Evolutionary conservation across 2,888 invertebrate genomes (phyloP).

Genomic region (Liodrosophila aerea): DNA sequence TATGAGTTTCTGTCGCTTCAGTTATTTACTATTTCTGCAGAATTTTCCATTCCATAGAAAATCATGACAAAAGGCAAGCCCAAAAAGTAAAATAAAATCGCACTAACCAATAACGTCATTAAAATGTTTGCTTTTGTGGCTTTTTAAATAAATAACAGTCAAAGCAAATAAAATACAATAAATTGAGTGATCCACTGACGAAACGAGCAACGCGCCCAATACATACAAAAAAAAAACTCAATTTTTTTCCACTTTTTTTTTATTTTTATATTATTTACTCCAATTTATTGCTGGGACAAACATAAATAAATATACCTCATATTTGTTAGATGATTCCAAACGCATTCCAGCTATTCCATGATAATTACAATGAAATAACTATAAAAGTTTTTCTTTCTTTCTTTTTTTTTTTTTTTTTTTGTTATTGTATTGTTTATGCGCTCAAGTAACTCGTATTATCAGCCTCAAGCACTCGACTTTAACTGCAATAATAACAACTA

Average conservation of each 20-base stretch:
- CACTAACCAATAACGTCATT: slow-evolving; percentile 54
- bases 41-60: slow-evolving; percentile 57
- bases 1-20: too few relatives aligned
- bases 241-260: slow-evolving; percentile 21
- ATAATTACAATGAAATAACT: slow-evolving; percentile 47
- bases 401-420: too few relatives aligned
- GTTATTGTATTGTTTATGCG: slow-evolving; percentile 22
- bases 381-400: too few relatives aligned
- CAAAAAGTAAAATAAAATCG: slow-evolving; percentile 33
- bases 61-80: slow-evolving; percentile 48
- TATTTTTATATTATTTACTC: slow-evolving; percentile 25
- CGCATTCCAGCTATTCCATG: slow-evolving; percentile 34
- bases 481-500: slow-evolving; percentile 20
- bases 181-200: slow-evolving; percentile 51
- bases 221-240: slow-evolving; percentile 16
- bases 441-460: slow-evolving; percentile 30
- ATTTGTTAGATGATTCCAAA: slow-evolving; percentile 38
- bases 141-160: slow-evolving; percentile 40
- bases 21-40: slow-evolving; percentile 27
- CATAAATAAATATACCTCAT: slow-evolving; percentile 15
- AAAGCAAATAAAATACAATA: slow-evolving; percentile 48
- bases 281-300: slow-evolving; percentile 11
- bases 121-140: slow-evolving; percentile 43
- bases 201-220: slow-evolving; percentile 52
- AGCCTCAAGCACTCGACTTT: slow-evolving; percentile 37